Evolutionary conservation across 64 coral and sea anemone genomes (phyloP), one percentile per base, ranked within the genome.

Genomic region (Trachythela sp.): DNA sequence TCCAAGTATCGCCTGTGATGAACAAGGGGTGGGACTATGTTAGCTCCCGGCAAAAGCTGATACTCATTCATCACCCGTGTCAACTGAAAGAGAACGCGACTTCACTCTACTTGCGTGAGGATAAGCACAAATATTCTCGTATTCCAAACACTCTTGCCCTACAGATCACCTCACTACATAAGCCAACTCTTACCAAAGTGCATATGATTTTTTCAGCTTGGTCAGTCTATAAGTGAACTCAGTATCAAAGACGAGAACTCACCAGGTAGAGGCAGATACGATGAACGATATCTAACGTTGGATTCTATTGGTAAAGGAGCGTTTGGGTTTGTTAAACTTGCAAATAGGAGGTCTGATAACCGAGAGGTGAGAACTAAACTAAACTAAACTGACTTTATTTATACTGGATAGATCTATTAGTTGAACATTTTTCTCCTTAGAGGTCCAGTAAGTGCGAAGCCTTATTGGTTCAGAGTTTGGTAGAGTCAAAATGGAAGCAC

Each of bases 301-400:
- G 86, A 94, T 35, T 94, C 92, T 2, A 92, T 97, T 67, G 95
- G 95, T 2, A 97, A 97, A 91, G 95, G 95, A 75, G 95, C 95
- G 34, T 97, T 97, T 88, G 95, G 95, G 4, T 97, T 97, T 92
- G 95, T 97, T 13, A 92, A 94, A 72, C 90, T 97, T 48, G 95
- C 90, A 41, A 93, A 92, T 37, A 67, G 93, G 18, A 87, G 85
- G 45, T 90, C 90, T 2, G 95, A 97, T 92, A 86, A 88, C 1
- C 13, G 88, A 37, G 88, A 97, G 93, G 95, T 97, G 88, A 84
- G 8, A 33, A 22, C 9, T 26, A 33, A 27, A 9, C 84, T 20
- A 8, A 0, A 32, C n/a, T n/a, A n/a, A n/a, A n/a, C n/a, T n/a
- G n/a, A n/a, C n/a, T n/a, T n/a, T n/a, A n/a, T n/a, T n/a, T n/a